These are phyloP conservation scores for Hylia prasina DNA, from an alignment of 2,113 vertebrate species.

Conservation along the genomic window DNA sequence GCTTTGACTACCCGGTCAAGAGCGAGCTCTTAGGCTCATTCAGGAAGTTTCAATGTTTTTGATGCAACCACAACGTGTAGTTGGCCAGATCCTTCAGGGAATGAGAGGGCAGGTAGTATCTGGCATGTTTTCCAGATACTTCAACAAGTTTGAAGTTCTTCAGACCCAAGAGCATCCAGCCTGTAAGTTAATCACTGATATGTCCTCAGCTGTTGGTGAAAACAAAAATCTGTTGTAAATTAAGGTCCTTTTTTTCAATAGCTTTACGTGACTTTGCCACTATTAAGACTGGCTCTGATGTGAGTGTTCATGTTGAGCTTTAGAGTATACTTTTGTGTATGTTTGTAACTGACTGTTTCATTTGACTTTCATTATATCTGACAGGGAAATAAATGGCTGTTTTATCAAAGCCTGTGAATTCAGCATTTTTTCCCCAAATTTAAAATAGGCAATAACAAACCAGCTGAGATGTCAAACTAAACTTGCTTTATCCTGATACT, in stretches of 20 bases:
- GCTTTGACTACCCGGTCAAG: not conserved
- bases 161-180: not conserved
- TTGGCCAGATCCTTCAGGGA: not conserved
- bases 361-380: constrained; percentile 41
- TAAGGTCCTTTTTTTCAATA: not conserved
- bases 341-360: constrained; percentile 13
- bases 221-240: constrained; percentile 53
- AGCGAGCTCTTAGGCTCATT: not conserved
- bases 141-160: constrained; percentile 1
- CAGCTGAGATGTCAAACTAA: constrained; percentile 35
- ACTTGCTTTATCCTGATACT: not conserved
- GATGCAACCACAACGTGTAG: not conserved
- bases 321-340: not conserved
- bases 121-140: not conserved
- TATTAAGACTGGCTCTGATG: not conserved
- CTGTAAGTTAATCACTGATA: constrained; percentile 9
- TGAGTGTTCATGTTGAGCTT: not conserved
- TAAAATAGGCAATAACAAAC: constrained; percentile 25
- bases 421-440: not conserved
- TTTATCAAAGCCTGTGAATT: constrained; percentile 43
- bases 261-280: not conserved
- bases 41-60: not conserved
- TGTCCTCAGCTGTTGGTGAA: constrained; percentile 21
- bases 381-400: constrained; percentile 40
- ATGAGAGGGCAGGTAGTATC: not conserved